Conservation (phyloP, 2,888 invertebrate species). For the Tethea ocularis region DNA sequence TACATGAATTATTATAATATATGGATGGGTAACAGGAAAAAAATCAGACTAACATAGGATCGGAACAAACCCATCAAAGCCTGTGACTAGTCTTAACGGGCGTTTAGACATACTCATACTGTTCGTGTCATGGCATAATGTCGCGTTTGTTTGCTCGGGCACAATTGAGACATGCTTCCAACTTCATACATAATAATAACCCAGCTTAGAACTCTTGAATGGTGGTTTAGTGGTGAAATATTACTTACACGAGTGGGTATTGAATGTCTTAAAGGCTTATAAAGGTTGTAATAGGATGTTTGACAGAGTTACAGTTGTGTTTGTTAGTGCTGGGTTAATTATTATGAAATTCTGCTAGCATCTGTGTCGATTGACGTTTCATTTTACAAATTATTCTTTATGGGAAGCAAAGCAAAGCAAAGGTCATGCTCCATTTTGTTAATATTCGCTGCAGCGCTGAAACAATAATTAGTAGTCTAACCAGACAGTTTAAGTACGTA, state of each 20-base stretch:
- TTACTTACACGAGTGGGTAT: slow-evolving; percentile 27
- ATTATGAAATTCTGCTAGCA: background rate
- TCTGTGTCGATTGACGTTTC: background rate
- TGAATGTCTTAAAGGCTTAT: slow-evolving; percentile 40
- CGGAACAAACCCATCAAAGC: background rate
- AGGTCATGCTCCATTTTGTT: too few relatives aligned
- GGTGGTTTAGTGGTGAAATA: slow-evolving; percentile 43
- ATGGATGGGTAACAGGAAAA: too few relatives aligned
- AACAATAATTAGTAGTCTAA: too few relatives aligned
- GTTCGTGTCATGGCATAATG: slow-evolving; percentile 43
- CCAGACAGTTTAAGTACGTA: too few relatives aligned
- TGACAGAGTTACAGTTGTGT: background rate
- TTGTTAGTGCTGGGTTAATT: background rate
- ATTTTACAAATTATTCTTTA: background rate
- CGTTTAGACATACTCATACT: slow-evolving; percentile 14
- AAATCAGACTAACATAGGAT: too few relatives aligned
- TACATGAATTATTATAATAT: too few relatives aligned
- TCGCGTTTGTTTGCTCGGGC: slow-evolving; percentile 35
- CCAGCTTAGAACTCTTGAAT: slow-evolving; percentile 43
- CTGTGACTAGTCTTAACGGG: slow-evolving; percentile 22
- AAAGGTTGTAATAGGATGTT: slow-evolving; percentile 1
- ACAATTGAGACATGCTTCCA: slow-evolving; percentile 51
- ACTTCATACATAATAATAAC: slow-evolving; percentile 48
- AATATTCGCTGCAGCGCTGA: too few relatives aligned
- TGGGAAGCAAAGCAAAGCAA: too few relatives aligned